Base-by-base conservation (phyloP, 2,888 invertebrate species). In the Hirtodrosophila duncani region DNA sequence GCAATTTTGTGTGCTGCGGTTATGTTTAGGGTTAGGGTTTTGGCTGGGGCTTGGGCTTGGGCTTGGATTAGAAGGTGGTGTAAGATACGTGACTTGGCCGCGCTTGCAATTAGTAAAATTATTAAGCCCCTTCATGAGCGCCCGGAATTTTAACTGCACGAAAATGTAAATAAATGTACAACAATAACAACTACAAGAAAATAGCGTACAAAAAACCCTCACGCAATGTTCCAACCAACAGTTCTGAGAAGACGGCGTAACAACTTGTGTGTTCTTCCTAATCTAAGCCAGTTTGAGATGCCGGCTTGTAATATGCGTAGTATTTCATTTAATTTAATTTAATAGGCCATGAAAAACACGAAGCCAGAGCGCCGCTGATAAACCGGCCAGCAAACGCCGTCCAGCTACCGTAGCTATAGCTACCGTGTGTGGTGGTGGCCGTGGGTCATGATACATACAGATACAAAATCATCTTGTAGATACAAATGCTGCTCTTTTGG, bases 41-140 rank as follows among this genome's bases (percentile, higher is more conserved):
- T 31, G 46, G 55, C 33, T 20, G 20, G 16, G 43, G 33, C 13
- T 6, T 10, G 11, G n/a, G 29, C 10, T 6, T 13, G 23, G 26
- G 21, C 20, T 8, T 24, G 17, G 9, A 7, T 33, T 30, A 11
- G 34, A 20, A 1, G 20, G 21, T 41, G 1, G 52, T 29, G 31
- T 26, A 69, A 39, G 9, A 39, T 77, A 72, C 75, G 71, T 75
- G 75, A 70, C 77, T 63, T 63, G 74, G 53, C 67, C 77, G 80
- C 80, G 63, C 67, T 70, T 66, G 78, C 75, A 77, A 77, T 80
- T 80, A 77, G 80, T 65, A 67, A 79, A 75, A 75, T 75, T 75
- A 72, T 79, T 50, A 70, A 63, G 51, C 50, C 46, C 41, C 46
- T 43, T n/a, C n/a, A n/a, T n/a, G n/a, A n/a, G n/a, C n/a, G n/a